Evolutionary conservation across 2,888 invertebrate genomes (phyloP), one percentile per base, ranked within the genome.

Genomic region (Pimpla rufipes): DNA sequence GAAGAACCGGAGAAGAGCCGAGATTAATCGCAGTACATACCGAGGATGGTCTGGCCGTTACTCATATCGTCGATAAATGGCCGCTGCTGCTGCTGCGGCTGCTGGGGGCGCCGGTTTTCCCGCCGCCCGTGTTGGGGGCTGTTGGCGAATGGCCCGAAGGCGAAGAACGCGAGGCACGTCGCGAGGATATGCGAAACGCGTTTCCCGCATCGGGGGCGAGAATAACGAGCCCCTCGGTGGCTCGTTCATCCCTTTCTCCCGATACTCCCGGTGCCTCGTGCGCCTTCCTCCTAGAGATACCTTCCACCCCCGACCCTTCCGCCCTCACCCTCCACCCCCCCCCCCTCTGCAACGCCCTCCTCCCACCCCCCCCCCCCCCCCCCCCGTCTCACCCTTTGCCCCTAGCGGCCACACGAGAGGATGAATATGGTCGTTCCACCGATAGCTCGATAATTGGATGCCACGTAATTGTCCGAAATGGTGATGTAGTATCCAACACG

Each of bases 381-480:
- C 37, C 50, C 62, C 10, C 37, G 11, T n/a, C 16, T n/a, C n/a
- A 16, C 66, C 66, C 13, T 45, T 23, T 7, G 23, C 68, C 8
- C n/a, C 40, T 16, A 21, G 57, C 37, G 11, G 29, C 40, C 40
- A 71, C 42, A 55, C 23, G 67, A 57, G 35, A 40, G 70, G 42
- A 71, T 75, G 40, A 70, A 66, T 71, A 81, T 67, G 74, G 47
- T 75, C 47, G 64, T 75, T 68, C 78, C 29, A 73, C 29, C 83
- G 83, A 55, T 85, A 83, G 79, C 81, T 85, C 89, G 89, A 89
- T 90, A 90, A 89, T 90, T 89, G 89, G 90, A 90, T 88, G 85
- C 89, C 80, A 78, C 87, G 88, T 89, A 90, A 89, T 89, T 89
- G 90, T 87, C 86, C 87, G 87, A 90, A 88, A 90, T 89, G 84